Evolutionary conservation across 2,113 vertebrate genomes (phyloP).

Genomic region (Caloenas nicobarica): DNA sequence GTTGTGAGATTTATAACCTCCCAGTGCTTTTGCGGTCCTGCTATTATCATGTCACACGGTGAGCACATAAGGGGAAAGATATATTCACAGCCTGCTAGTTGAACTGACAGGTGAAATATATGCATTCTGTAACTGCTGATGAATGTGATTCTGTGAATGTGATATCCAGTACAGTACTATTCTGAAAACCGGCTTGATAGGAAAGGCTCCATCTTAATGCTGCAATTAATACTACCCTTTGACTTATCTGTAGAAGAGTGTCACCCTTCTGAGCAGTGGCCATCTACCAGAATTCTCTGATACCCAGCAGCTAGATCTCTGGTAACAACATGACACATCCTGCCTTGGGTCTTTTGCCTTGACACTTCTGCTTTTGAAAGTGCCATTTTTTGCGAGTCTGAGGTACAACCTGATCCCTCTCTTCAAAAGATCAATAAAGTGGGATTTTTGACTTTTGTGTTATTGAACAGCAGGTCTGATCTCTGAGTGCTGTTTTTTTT

Average conservation of each 20-base stretch:
- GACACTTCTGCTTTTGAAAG: neutral
- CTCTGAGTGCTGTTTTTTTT: neutral
- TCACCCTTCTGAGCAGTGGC: neutral
- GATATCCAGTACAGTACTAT: neutral
- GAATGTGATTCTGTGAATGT: too few species aligned
- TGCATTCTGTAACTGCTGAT: fast-evolving
- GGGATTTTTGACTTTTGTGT: neutral
- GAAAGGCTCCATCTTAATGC: neutral
- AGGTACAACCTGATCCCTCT: neutral
- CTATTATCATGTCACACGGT: neutral
- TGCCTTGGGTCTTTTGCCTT: neutral
- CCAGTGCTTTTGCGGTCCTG: neutral
- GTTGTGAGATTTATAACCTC: neutral
- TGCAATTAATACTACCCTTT: neutral
- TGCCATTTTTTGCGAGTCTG: neutral
- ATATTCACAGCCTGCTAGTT: neutral
- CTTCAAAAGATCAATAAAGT: neutral
- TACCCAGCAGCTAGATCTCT: neutral
- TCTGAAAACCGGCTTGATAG: neutral
- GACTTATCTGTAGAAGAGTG: neutral
- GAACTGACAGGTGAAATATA: neutral
- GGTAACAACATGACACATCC: neutral
- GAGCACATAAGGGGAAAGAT: fast-evolving
- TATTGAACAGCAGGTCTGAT: neutral
- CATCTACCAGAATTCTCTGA: neutral